phyloP scores from a whole-genome alignment of 2,797 vertebrate species.

The Nyctalus aviator region DNA sequence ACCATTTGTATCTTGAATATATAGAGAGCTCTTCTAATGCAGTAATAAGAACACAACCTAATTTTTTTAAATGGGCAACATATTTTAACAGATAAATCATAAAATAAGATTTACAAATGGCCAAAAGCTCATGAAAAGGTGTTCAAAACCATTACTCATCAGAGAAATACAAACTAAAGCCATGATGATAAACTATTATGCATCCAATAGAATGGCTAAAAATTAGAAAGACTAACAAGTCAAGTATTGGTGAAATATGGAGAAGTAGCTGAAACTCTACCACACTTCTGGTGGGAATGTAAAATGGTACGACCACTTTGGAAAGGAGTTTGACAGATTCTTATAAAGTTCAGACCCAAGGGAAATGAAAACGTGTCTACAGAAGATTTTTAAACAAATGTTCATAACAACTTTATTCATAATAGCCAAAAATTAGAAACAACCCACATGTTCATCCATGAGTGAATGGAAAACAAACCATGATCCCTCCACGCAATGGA shows the following conservation, averaged over 20 bases:
- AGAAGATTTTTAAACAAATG: neutral
- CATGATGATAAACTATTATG: neutral
- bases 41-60: conserved; percentile 14
- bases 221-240: neutral
- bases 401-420: neutral
- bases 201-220: neutral
- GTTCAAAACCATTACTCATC: neutral
- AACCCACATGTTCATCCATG: neutral
- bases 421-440: neutral
- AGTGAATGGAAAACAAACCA: neutral
- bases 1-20: neutral
- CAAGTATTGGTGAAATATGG: neutral
- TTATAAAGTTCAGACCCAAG: neutral
- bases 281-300: too few species aligned
- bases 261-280: neutral
- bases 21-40: neutral
- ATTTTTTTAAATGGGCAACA: neutral
- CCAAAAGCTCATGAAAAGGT: conserved; percentile 10
- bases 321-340: too few species aligned
- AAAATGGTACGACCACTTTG: too few species aligned
- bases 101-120: conserved; percentile 33
- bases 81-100: neutral
- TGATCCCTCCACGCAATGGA: neutral
- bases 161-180: neutral
- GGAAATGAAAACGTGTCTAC: neutral